Percentiles rank a stretch among this genome's conserved stretches.
Conservation (phyloP, 30 jellyfish, hydroid and myxozoan genomes). For the Hydractinia echinata region DNA sequence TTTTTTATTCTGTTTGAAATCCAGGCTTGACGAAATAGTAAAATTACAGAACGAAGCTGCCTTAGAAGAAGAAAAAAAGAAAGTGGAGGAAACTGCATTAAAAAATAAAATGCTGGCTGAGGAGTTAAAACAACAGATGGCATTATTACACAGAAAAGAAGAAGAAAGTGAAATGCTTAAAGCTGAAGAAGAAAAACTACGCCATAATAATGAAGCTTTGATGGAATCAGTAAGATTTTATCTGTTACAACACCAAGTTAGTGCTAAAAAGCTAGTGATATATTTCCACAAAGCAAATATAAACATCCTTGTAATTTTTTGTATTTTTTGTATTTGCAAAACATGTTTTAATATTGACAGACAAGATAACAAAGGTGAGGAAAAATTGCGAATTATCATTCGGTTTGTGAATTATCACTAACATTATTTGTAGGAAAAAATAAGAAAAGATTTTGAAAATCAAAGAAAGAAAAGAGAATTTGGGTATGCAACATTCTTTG, state of each 20-base stretch:
- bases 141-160: slow-evolving; percentile 54
- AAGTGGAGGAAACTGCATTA: slow-evolving; percentile 24
- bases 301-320: too few relatives aligned
- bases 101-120: slow-evolving; percentile 36
- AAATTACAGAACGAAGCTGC: slow-evolving; percentile 44
- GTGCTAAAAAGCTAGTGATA: too few relatives aligned
- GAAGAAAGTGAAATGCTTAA: slow-evolving; percentile 71
- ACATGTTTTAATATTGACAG: too few relatives aligned
- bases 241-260: neutral
- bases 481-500: neutral
- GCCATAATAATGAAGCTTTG: slow-evolving; percentile 28
- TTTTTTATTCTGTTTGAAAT: neutral
- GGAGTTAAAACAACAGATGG: slow-evolving; percentile 57
- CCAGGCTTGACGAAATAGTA: slow-evolving; percentile 53
- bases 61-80: slow-evolving; percentile 43
- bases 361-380: too few relatives aligned
- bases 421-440: slow-evolving; percentile 37
- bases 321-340: too few relatives aligned
- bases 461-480: slow-evolving; percentile 13
- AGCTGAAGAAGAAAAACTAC: slow-evolving; percentile 58
- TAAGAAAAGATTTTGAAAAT: neutral
- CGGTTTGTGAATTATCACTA: too few relatives aligned
- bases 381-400: too few relatives aligned
- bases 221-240: slow-evolving; percentile 52
- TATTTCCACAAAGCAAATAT: too few relatives aligned